phyloP scores from a whole-genome alignment of 2,113 vertebrate species.

The Amphiprion percula region DNA sequence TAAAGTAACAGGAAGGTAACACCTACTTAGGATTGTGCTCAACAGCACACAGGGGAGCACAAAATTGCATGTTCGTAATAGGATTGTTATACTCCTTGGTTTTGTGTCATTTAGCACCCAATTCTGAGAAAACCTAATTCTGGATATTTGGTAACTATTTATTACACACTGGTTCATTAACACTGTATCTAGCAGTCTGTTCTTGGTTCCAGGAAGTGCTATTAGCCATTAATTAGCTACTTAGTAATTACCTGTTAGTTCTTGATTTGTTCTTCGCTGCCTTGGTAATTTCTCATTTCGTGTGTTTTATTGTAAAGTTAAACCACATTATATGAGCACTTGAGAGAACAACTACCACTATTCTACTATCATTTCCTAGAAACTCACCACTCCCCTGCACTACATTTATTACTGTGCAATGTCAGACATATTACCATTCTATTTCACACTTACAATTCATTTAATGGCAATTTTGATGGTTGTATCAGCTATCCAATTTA shows the following conservation, averaged over 20 bases:
- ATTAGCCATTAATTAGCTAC: slow-evolving; percentile 55
- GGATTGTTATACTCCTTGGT: slow-evolving; percentile 16
- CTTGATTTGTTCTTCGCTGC: slow-evolving; percentile 51
- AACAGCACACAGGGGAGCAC: slow-evolving; percentile 7
- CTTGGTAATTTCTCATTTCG: slow-evolving; percentile 35
- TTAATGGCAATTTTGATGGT: slow-evolving; percentile 82
- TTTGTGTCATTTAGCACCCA: slow-evolving; percentile 36
- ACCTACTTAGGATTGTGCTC: background rate
- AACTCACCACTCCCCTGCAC: slow-evolving; percentile 52
- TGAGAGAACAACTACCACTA: slow-evolving; percentile 32
- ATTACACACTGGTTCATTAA: slow-evolving; percentile 54
- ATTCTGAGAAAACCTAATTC: slow-evolving; percentile 23
- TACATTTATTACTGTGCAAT: slow-evolving; percentile 70
- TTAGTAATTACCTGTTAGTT: slow-evolving; percentile 52
- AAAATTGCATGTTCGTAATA: slow-evolving; percentile 10
- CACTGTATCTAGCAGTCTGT: slow-evolving; percentile 23
- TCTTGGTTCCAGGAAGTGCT: slow-evolving; percentile 27
- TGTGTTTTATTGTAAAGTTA: slow-evolving; percentile 6
- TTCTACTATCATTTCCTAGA: slow-evolving; percentile 41
- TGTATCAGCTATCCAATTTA: slow-evolving; percentile 82
- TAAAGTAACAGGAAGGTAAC: background rate
- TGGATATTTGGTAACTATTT: slow-evolving; percentile 51
- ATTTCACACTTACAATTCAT: slow-evolving; percentile 83
- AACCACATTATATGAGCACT: slow-evolving; percentile 22
- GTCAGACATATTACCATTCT: slow-evolving; percentile 73